Conservation (phyloP, 2,888 invertebrate genomes). For the Lymantria dispar region DNA sequence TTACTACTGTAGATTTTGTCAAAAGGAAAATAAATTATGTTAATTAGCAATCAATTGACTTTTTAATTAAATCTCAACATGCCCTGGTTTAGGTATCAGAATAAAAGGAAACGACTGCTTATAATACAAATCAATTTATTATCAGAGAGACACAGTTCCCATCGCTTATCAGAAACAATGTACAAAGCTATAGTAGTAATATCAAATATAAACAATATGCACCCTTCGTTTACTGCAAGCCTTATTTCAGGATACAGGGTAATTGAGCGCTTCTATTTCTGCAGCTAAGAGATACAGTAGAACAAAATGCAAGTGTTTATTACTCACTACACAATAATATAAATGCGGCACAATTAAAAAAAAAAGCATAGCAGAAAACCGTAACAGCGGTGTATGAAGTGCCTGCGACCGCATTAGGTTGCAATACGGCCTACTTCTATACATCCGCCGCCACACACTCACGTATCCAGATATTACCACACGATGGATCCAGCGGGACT, state of each 20-base stretch:
- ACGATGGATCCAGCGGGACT: conserved; percentile 85
- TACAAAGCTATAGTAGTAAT: conserved; percentile 86
- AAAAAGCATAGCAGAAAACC: conserved; percentile 75
- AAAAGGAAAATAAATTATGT: conserved; percentile 78
- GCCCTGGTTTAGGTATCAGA: neutral
- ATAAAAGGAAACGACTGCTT: conserved; percentile 49
- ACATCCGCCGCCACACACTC: conserved; percentile 45
- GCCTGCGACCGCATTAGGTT: conserved; percentile 34
- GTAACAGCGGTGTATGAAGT: conserved; percentile 36
- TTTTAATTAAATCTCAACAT: conserved; percentile 31
- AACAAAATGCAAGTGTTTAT: conserved; percentile 80
- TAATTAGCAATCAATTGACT: conserved; percentile 65
- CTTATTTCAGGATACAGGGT: conserved; percentile 78
- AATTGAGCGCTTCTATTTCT: conserved; percentile 81
- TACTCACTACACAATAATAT: conserved; percentile 75
- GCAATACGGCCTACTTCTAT: conserved; percentile 14
- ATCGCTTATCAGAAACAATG: conserved; percentile 87
- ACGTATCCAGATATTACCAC: conserved; percentile 60
- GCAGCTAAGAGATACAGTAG: conserved; percentile 73
- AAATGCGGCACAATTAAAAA: conserved; percentile 74
- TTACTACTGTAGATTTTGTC: conserved; percentile 79
- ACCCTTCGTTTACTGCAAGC: conserved; percentile 82
- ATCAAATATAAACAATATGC: conserved; percentile 83
- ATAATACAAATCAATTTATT: conserved; percentile 88
- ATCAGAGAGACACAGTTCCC: conserved; percentile 88